Base-by-base conservation (phyloP, 2,888 invertebrate genomes). In the Volucella zonaria region DNA sequence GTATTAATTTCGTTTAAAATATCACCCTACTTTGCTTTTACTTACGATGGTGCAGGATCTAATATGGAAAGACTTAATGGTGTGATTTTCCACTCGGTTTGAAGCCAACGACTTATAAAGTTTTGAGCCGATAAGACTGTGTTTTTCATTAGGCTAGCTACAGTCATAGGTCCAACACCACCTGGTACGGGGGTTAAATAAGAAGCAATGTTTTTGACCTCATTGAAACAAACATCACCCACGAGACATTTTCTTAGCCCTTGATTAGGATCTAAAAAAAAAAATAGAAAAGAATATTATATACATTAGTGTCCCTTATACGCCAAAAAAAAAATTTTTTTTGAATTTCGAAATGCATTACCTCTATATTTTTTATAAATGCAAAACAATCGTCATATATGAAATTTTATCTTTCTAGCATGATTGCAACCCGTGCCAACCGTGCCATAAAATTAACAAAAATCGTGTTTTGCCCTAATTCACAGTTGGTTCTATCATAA, bases 81-180 rank as follows among this genome's bases (percentile, higher is more conserved):
- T 15, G 93, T 92, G 18, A 98, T 91, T 51, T 94, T 94, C 98
- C 98, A 98, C 45, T 92, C 89, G n/a, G 92, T 92, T 67, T 92
- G 93, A 0, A 83, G 18, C 23, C 95, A 88, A 38, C 93, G 93
- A 38, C 93, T 92, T 12, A 94, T 94, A 68, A 94, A 93, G 62
- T 94, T 93, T 88, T 94, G 93, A 9, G 98, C 98, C 66, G 97
- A 95, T 87, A 95, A 93, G 45, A 98, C 96, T 0, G 98, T 99
- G 92, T 99, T 99, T 88, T 95, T 95, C 97, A 98, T 97, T 43
- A 98, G 93, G 98, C 99, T 99, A 18, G 98, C 98, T 86, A 98
- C 99, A 0, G 99, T 99, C 98, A 99, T 99, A 14, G 99, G 99
- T 0, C 99, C 99, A 81, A 99, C 99, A 85, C 99, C 99, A 74